Evolutionary conservation across 2,797 vertebrate species (phyloP).

Genomic region (Peromyscus aztecus): DNA sequence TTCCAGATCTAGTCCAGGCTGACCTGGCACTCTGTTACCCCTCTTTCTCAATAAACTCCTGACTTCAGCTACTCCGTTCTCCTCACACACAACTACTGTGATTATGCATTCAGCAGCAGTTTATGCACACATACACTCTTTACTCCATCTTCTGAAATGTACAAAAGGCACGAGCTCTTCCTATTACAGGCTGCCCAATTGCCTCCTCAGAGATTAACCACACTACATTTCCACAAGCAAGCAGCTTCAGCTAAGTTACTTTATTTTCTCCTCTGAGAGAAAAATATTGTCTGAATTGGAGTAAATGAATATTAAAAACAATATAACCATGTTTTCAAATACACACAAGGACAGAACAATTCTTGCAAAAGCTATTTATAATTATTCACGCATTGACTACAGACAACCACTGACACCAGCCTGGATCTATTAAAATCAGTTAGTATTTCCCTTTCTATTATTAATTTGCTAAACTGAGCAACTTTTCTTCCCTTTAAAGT

Average conservation of each 20-base stretch:
- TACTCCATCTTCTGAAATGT: neutral
- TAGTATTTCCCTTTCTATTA: conserved; percentile 41
- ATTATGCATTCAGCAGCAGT: neutral
- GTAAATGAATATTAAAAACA: conserved; percentile 3
- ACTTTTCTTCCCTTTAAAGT: neutral
- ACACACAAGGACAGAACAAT: conserved; percentile 31
- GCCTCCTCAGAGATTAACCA: neutral
- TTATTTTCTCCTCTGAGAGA: conserved; percentile 44
- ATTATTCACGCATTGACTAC: conserved; percentile 33
- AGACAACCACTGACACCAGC: conserved; percentile 6
- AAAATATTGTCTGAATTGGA: conserved; percentile 63
- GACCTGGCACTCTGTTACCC: neutral
- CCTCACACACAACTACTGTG: neutral
- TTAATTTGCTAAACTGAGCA: conserved; percentile 58
- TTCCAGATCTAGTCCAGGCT: neutral
- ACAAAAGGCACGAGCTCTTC: neutral
- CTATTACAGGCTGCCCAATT: neutral
- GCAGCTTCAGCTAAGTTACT: conserved; percentile 47
- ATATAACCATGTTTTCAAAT: conserved; percentile 30
- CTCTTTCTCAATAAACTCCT: neutral
- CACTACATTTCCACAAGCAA: neutral
- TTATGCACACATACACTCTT: neutral
- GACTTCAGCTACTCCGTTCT: neutral
- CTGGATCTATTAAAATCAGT: conserved; percentile 51
- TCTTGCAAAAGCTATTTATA: conserved; percentile 53